Evolutionary conservation across 2,888 invertebrate genomes (phyloP).

Genomic region (Ophion obscuratus): DNA sequence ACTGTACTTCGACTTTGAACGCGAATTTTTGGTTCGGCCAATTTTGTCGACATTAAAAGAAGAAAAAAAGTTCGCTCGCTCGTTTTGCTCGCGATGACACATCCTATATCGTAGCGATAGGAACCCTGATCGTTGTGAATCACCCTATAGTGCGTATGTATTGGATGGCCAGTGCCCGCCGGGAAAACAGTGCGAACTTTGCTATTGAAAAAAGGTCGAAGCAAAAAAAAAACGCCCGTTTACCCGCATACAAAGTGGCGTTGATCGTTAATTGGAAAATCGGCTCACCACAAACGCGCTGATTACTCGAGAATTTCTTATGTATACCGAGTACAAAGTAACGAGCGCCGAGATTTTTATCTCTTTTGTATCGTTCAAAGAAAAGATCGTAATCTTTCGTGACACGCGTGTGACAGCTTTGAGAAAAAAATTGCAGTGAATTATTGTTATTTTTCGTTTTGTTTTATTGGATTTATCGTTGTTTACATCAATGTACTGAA

Average conservation of each 20-base stretch:
- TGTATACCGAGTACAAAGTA: not conserved
- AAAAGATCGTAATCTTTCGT: not conserved
- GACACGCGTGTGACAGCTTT: too few relatives aligned
- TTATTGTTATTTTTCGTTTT: too few relatives aligned
- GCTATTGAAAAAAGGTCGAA: not conserved
- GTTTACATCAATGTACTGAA: too few relatives aligned
- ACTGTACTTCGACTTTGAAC: too few relatives aligned
- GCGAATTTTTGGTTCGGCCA: too few relatives aligned
- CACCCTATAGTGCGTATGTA: not conserved
- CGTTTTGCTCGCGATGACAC: not conserved
- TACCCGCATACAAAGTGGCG: not conserved
- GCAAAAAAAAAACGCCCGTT: not conserved
- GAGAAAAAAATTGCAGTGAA: too few relatives aligned
- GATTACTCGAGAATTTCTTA: slow-evolving; percentile 7
- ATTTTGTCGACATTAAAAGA: too few relatives aligned
- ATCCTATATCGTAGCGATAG: not conserved
- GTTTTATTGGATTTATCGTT: too few relatives aligned
- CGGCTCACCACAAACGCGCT: slow-evolving; percentile 8
- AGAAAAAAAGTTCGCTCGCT: too few relatives aligned
- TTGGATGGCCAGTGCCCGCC: slow-evolving; percentile 12
- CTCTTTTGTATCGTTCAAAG: not conserved
- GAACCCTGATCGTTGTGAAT: not conserved
- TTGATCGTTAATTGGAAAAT: slow-evolving; percentile 27
- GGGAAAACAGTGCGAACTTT: slow-evolving; percentile 11
- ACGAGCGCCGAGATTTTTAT: not conserved